Conservation (phyloP, 1,140 invertebrate genomes). For the Bombus superbus region DNA sequence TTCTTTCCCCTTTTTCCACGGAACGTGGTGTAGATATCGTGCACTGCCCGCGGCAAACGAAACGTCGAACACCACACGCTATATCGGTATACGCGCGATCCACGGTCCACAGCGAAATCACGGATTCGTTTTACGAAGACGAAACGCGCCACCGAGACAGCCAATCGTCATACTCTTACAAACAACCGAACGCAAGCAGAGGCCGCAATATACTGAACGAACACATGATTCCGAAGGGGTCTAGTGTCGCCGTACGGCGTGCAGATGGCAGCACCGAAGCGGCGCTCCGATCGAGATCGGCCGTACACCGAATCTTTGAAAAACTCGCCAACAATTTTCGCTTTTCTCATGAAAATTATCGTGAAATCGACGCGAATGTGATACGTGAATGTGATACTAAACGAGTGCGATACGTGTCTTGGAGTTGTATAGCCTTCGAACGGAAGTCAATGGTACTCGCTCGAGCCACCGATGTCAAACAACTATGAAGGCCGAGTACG, state of each 20-base stretch:
- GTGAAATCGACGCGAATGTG: slow-evolving; percentile 30
- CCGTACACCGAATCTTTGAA: background rate
- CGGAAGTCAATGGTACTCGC: background rate
- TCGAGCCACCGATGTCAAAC: slow-evolving; percentile 4
- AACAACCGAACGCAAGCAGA: slow-evolving; percentile 64
- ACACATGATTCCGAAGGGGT: slow-evolving; percentile 68
- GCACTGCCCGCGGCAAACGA: background rate
- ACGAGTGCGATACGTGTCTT: background rate
- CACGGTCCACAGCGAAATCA: slow-evolving; percentile 1
- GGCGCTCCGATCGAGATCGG: slow-evolving; percentile 41
- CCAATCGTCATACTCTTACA: slow-evolving; percentile 1
- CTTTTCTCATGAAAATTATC: background rate
- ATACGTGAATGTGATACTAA: too few species aligned
- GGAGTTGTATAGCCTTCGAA: slow-evolving; percentile 5
- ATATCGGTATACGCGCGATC: background rate
- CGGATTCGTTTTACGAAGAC: slow-evolving; percentile 10
- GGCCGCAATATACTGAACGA: slow-evolving; percentile 74
- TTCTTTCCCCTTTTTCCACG: background rate
- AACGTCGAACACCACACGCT: slow-evolving; percentile 7
- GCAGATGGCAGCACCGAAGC: slow-evolving; percentile 60
- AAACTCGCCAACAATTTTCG: slow-evolving; percentile 9
- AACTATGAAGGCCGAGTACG: background rate
- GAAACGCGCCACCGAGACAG: slow-evolving; percentile 39
- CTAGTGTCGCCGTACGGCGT: slow-evolving; percentile 49
- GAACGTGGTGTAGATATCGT: background rate